Percentiles rank a stretch among this genome's conserved stretches.
phyloP scores from a whole-genome alignment of 2,113 vertebrate species.

The Oryzias curvinotus region DNA sequence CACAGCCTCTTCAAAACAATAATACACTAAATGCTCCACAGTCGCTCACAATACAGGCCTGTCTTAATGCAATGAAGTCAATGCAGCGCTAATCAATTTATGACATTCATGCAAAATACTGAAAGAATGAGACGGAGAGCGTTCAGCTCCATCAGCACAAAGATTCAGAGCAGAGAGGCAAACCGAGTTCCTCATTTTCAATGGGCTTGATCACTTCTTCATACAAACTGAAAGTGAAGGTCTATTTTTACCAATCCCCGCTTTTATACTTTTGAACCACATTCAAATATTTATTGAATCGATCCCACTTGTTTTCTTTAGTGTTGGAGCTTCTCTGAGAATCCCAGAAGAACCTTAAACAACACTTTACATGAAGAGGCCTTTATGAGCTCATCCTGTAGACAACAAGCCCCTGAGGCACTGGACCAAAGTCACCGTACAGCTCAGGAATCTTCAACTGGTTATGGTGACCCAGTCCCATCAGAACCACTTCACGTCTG shows the following conservation, averaged over 20 bases:
- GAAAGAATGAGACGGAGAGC: constrained; percentile 9
- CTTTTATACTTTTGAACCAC: too few species aligned
- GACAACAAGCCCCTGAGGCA: too few species aligned
- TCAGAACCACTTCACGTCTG: too few species aligned
- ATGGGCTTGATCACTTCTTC: neutral
- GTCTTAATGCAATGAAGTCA: constrained; percentile 45
- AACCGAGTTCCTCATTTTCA: constrained; percentile 4
- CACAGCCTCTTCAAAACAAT: constrained; percentile 61
- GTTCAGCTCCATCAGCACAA: constrained; percentile 32
- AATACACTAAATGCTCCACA: constrained; percentile 48
- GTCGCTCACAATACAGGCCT: constrained; percentile 28
- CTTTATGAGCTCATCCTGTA: too few species aligned
- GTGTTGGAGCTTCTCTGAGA: too few species aligned
- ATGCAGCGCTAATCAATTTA: constrained; percentile 41
- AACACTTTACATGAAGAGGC: too few species aligned
- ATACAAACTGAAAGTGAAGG: neutral
- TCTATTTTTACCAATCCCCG: neutral
- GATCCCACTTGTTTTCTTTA: too few species aligned
- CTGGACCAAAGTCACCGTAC: too few species aligned
- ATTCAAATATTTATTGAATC: too few species aligned
- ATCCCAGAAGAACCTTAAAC: too few species aligned
- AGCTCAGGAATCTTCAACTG: too few species aligned
- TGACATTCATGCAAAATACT: constrained; percentile 39
- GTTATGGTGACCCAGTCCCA: too few species aligned
- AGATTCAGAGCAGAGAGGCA: neutral